Evolutionary conservation across 2,888 invertebrate genomes (phyloP), one percentile per base, ranked within the genome.

Genomic region (Iphiclides podalirius): DNA sequence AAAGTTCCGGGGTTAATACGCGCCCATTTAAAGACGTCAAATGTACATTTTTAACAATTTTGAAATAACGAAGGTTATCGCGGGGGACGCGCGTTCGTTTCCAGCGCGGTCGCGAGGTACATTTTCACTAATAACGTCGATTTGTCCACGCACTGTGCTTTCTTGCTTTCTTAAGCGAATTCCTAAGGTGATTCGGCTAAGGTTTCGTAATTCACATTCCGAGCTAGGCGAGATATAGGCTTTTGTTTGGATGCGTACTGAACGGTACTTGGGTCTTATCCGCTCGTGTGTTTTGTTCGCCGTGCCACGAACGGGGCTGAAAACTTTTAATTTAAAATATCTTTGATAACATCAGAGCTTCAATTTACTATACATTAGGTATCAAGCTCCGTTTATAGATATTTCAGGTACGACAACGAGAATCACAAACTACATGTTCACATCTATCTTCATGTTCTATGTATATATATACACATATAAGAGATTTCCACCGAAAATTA

Each of bases 1-100:
- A 64, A 64, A 64, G 64, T 54, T 52, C 46, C 42, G 51, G 54
- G 59, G 59, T 60, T 57, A 62, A 62, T 52, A 59, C 46, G 44
- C 46, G 12, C 28, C 57, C 60, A 58, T 61, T 57, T 60, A 53
- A 53, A 58, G 57, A 49, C 47, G 52, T 49, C 50, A 52, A 52
- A 50, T 47, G 50, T 50, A 50, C 50, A 50, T 50, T 50, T 50
- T 50, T 50, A 50, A 39, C 44, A 35, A 35, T 50, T 44, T 45
- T 40, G 44, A 50, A 50, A 50, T 39, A 44, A 50, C 44, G 44
- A 50, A 44, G 50, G 50, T 50, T 50, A 50, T 50, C 50, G 1
- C 4, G 44, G 26, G 34, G 28, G n/a, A 11, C 31, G 20, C 34
- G 38, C 39, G 50, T 34, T 35, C 34, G 16, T 16, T 33, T 20